These are phyloP conservation scores for Pangasius sanitwongsei DNA, from an alignment of 2,797 vertebrate genomes.

Conservation along the genomic window DNA sequence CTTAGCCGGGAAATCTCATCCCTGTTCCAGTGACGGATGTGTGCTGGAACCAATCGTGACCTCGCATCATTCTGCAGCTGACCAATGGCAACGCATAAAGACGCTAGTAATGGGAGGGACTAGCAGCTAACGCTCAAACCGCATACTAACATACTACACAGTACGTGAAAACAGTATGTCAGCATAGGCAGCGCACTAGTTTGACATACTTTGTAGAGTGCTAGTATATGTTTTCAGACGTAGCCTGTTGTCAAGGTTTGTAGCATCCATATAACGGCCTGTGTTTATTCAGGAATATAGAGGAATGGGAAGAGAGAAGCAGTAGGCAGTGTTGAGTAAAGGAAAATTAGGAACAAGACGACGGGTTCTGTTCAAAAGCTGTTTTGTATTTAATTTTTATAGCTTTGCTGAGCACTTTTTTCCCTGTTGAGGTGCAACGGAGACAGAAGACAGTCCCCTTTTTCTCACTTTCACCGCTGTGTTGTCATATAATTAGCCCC, in stretches of 20 bases:
- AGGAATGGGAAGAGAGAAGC: slow-evolving; percentile 39
- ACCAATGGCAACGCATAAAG: slow-evolving; percentile 67
- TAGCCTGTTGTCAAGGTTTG: slow-evolving; percentile 64
- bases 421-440: slow-evolving; percentile 62
- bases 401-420: slow-evolving; percentile 65
- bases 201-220: slow-evolving; percentile 3
- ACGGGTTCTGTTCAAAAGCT: neutral
- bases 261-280: slow-evolving; percentile 75
- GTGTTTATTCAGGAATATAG: slow-evolving; percentile 63
- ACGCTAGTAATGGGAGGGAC: slow-evolving; percentile 55
- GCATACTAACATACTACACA: slow-evolving; percentile 20
- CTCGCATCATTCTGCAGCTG: slow-evolving; percentile 49
- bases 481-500: neutral
- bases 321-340: neutral
- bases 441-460: slow-evolving; percentile 62
- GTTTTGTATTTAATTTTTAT: slow-evolving; percentile 65
- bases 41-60: slow-evolving; percentile 66
- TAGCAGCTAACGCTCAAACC: slow-evolving; percentile 11
- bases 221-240: slow-evolving; percentile 9
- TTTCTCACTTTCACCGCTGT: slow-evolving; percentile 48
- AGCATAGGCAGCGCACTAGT: neutral
- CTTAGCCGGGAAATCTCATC: slow-evolving; percentile 75
- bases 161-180: neutral
- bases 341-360: neutral
- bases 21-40: slow-evolving; percentile 71